Percentiles rank a stretch among this genome's conserved stretches.
Conservation (phyloP, 2,113 vertebrate species). For the Mesembrinibis cayennensis region DNA sequence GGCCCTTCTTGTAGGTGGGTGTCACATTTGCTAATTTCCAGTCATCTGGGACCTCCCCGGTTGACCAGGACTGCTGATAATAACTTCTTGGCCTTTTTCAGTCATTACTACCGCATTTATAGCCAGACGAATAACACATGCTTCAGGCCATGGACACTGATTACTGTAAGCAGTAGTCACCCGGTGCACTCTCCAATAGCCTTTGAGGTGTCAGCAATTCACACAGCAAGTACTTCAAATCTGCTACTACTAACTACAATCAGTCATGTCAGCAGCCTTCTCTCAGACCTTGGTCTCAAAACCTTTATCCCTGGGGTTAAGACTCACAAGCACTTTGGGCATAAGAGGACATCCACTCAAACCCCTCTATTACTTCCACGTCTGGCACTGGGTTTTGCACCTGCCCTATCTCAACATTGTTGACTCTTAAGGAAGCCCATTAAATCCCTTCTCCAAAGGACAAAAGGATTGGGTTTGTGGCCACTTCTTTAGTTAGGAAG, state of each 20-base stretch:
- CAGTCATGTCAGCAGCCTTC: background rate
- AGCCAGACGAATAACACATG: background rate
- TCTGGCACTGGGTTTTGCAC: background rate
- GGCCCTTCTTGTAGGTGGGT: too few relatives aligned
- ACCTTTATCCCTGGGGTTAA: background rate
- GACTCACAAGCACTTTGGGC: background rate
- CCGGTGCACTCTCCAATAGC: background rate
- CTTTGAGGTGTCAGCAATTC: background rate
- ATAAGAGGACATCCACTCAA: background rate
- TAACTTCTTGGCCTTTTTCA: background rate
- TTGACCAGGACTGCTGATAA: too few relatives aligned
- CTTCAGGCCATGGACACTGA: background rate
- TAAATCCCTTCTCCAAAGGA: background rate
- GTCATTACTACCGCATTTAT: background rate
- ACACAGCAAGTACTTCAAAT: background rate
- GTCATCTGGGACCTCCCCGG: too few relatives aligned
- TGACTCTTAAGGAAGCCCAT: background rate
- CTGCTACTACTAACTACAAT: background rate
- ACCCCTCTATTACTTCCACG: background rate
- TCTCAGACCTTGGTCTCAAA: fast-evolving
- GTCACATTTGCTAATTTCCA: too few relatives aligned
- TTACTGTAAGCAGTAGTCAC: background rate
- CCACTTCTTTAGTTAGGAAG: background rate
- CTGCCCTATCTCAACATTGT: fast-evolving
- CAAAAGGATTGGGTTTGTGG: background rate